These are phyloP conservation scores for Thamnophis sirtalis DNA, from an alignment of 2,113 vertebrate genomes.

Conservation along the genomic window DNA sequence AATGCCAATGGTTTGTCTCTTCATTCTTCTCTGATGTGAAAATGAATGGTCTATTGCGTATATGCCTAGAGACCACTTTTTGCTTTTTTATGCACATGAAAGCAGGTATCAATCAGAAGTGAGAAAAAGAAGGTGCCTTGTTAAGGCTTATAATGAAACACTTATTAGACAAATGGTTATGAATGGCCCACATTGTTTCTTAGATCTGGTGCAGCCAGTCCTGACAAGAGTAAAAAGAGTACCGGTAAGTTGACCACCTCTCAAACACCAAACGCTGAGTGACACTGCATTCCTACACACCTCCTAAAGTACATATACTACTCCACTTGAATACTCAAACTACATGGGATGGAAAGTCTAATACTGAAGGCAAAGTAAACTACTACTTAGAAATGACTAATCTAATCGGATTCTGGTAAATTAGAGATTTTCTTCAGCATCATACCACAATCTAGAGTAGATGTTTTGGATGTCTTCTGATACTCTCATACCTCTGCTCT, in stretches of 20 bases:
- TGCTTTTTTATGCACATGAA: neutral
- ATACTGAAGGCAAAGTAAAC: neutral
- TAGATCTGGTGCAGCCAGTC: neutral
- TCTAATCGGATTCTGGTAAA: neutral
- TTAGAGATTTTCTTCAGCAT: neutral
- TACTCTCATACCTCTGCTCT: neutral
- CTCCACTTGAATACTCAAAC: neutral
- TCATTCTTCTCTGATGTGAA: neutral
- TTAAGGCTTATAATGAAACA: neutral
- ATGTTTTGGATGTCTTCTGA: neutral
- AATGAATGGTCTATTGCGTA: neutral
- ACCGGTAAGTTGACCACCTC: neutral
- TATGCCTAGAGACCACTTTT: neutral
- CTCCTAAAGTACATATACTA: neutral
- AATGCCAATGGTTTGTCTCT: neutral
- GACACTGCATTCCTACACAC: neutral
- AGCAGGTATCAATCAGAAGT: neutral
- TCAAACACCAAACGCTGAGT: neutral
- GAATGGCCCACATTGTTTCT: neutral
- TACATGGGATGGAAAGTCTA: neutral
- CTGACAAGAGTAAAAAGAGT: neutral
- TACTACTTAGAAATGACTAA: neutral
- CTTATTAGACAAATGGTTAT: neutral
- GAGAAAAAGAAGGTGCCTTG: neutral
- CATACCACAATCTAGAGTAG: neutral